Percentiles rank a stretch among this genome's conserved stretches.
Evolutionary conservation across 2,888 invertebrate genomes (phyloP).

Genomic region (Argyra leucocephala): DNA sequence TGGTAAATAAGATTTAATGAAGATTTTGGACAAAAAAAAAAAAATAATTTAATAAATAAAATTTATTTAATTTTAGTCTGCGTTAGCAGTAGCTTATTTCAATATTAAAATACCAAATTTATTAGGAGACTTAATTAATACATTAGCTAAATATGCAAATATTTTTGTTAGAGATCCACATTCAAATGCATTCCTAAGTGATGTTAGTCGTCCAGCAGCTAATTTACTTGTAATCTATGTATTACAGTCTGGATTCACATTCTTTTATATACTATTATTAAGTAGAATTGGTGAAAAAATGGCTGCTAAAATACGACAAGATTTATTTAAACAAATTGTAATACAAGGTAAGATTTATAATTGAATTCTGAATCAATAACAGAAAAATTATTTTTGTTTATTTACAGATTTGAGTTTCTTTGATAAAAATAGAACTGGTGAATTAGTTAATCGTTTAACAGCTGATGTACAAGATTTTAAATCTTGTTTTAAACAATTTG

Average conservation of each 20-base stretch:
- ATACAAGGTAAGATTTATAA: slow-evolving; percentile 47
- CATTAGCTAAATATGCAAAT: slow-evolving; percentile 52
- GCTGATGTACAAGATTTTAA: slow-evolving; percentile 95
- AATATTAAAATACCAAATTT: slow-evolving; percentile 83
- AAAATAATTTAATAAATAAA: background rate
- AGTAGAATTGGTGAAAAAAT: slow-evolving; percentile 82
- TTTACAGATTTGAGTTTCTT: slow-evolving; percentile 71
- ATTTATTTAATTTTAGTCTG: slow-evolving; percentile 56
- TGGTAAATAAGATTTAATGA: slow-evolving; percentile 48
- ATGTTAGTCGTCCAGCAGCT: slow-evolving; percentile 37
- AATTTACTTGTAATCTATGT: slow-evolving; percentile 40
- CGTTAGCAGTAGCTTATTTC: slow-evolving; percentile 73
- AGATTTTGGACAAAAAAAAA: too few species aligned
- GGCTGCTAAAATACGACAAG: slow-evolving; percentile 68
- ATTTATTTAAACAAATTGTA: slow-evolving; percentile 73
- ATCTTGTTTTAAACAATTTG: slow-evolving; percentile 85
- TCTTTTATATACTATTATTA: slow-evolving; percentile 77
- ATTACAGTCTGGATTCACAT: slow-evolving; percentile 65
- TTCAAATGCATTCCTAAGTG: slow-evolving; percentile 37
- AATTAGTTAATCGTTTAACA: slow-evolving; percentile 81
- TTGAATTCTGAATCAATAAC: background rate
- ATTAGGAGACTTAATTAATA: slow-evolving; percentile 75
- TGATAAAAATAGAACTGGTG: slow-evolving; percentile 82
- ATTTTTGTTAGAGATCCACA: slow-evolving; percentile 42
- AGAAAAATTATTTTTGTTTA: background rate